These are phyloP conservation scores for Myrmophylax atrothorax DNA, from an alignment of 2,113 vertebrate species.

Conservation along the genomic window DNA sequence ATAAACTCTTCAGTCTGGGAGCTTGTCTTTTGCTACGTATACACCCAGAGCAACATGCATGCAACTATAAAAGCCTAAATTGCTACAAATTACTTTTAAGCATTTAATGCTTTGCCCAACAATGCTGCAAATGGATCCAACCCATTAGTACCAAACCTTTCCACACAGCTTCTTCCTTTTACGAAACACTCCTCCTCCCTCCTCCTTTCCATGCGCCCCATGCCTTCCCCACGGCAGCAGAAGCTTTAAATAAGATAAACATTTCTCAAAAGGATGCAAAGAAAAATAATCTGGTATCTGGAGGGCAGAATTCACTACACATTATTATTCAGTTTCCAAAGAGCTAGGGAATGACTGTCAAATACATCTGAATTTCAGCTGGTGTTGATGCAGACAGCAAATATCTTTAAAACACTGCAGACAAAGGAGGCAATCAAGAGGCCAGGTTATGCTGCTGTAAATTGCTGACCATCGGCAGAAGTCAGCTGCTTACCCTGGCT, in stretches of 20 bases:
- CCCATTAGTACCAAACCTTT: background rate
- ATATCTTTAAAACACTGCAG: background rate
- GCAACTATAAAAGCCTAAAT: background rate
- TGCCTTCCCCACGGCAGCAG: background rate
- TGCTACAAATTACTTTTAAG: conserved; percentile 1
- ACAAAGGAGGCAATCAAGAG: background rate
- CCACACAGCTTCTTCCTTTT: background rate
- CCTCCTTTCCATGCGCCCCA: background rate
- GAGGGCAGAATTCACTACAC: background rate
- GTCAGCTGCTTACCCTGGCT: background rate
- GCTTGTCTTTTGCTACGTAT: background rate
- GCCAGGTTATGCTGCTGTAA: background rate
- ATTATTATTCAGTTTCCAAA: background rate
- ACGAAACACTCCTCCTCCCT: background rate
- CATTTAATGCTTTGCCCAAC: background rate
- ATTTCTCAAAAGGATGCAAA: background rate
- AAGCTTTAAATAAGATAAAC: background rate
- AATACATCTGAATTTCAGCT: background rate
- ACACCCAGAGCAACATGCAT: background rate
- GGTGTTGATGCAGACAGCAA: background rate
- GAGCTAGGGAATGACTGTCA: background rate
- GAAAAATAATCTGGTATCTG: background rate
- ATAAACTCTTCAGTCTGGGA: background rate
- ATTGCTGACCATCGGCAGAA: background rate
- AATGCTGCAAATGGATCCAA: background rate